Conservation (phyloP, 2,888 invertebrate genomes). For the Pachycephus smyrnensis region DNA sequence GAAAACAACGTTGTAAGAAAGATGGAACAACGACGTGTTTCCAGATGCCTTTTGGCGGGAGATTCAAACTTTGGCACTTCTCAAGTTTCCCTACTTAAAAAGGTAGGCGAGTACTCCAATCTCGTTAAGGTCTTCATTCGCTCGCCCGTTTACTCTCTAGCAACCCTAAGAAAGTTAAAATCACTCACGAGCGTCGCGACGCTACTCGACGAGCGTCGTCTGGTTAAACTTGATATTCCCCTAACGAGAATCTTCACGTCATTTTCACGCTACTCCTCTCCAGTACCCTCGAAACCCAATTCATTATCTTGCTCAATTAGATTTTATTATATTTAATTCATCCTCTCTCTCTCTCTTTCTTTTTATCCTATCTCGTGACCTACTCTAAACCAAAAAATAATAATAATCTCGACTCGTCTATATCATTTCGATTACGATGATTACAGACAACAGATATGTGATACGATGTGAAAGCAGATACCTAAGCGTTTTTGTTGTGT, state of each 20-base stretch:
- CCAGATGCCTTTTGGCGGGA: not conserved
- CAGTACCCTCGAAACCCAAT: not conserved
- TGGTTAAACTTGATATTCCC: not conserved
- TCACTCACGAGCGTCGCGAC: not conserved
- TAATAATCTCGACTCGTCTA: conserved; percentile 21
- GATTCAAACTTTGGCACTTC: not conserved
- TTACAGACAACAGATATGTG: conserved; percentile 28
- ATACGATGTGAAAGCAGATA: conserved; percentile 27
- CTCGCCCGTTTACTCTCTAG: too few relatives aligned
- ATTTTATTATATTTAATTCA: not conserved
- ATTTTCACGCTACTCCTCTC: not conserved
- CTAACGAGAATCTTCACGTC: not conserved
- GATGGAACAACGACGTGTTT: not conserved
- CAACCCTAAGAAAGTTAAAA: not conserved
- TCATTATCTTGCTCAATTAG: not conserved
- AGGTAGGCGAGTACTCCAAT: not conserved
- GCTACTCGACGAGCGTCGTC: not conserved
- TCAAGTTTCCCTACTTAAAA: not conserved
- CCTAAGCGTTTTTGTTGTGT: conserved; percentile 18
- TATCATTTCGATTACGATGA: conserved; percentile 20
- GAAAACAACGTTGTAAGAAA: not conserved
- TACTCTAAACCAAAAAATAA: not conserved
- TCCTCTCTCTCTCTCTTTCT: not conserved
- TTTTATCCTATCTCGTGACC: not conserved
- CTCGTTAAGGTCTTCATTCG: not conserved